Evolutionary conservation across 2,113 vertebrate species (phyloP).

Genomic region (Boleophthalmus pectinirostris): DNA sequence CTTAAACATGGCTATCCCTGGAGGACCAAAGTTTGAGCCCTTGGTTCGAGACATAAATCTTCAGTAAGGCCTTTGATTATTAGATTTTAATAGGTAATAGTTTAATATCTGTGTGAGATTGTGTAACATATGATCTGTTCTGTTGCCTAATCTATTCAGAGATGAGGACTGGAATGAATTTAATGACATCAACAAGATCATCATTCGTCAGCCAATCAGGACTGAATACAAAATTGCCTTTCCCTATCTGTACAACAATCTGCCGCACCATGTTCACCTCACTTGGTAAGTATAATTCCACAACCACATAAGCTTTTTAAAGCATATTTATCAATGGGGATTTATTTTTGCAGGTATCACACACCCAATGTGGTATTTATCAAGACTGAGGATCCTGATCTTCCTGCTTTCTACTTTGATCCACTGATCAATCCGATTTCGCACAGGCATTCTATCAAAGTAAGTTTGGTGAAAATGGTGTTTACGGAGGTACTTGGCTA

Average conservation of each 20-base stretch:
- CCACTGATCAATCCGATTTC: conserved; percentile 98
- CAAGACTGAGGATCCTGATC: conserved; percentile 98
- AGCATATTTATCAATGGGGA: not conserved
- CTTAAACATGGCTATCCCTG: conserved; percentile 98
- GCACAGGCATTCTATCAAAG: conserved; percentile 97
- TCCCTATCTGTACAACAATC: conserved; percentile 96
- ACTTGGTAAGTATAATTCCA: conserved; percentile 83
- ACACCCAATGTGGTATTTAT: conserved; percentile 99
- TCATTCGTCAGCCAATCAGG: conserved; percentile 96
- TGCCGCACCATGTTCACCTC: conserved; percentile 97
- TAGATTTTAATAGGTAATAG: too few species aligned
- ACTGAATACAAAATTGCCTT: conserved; percentile 99
- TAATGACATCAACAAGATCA: conserved; percentile 99
- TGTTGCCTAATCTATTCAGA: conserved; percentile 62
- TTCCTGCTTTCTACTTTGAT: conserved; percentile 98
- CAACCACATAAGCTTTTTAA: too few species aligned
- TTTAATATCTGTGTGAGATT: not conserved
- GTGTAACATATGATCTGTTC: not conserved
- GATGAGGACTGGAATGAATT: conserved; percentile 99
- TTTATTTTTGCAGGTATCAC: conserved; percentile 85
- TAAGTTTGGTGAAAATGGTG: conserved; percentile 59
- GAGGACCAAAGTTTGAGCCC: conserved; percentile 97
- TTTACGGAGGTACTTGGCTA: conserved; percentile 66
- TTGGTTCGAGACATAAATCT: conserved; percentile 97
- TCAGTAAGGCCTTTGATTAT: conserved; percentile 80